phyloP scores from a whole-genome alignment of 1,140 invertebrate genomes.

The Microplitis mediator region DNA sequence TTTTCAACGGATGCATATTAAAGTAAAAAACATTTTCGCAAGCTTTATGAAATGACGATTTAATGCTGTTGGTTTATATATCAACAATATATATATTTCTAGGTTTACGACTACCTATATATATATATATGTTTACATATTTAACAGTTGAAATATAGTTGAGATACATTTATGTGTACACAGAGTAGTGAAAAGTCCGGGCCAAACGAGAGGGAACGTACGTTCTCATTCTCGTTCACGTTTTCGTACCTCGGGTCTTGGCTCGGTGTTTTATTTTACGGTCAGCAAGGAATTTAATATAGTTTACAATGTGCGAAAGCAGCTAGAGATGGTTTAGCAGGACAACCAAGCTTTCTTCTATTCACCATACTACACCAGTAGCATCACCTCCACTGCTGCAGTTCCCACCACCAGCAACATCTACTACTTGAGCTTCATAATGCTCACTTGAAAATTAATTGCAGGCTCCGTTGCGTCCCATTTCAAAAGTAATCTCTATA shows the following conservation, averaged over 20 bases:
- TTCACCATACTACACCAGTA: not conserved
- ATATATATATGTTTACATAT: not conserved
- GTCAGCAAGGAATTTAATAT: constrained; percentile 38
- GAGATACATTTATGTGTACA: not conserved
- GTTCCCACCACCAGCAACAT: too few species aligned
- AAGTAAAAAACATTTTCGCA: not conserved
- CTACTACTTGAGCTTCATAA: not conserved
- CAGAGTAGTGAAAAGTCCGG: not conserved
- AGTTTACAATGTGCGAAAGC: constrained; percentile 34
- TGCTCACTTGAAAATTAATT: constrained; percentile 34
- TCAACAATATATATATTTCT: too few species aligned
- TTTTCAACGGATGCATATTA: not conserved
- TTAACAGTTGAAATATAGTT: not conserved
- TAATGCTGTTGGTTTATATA: not conserved
- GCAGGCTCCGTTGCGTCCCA: constrained; percentile 22
- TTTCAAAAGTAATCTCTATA: constrained; percentile 23
- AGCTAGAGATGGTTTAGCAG: constrained; percentile 26
- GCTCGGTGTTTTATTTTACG: constrained; percentile 30
- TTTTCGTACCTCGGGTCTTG: not conserved
- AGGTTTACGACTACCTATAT: not conserved
- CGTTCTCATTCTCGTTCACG: too few species aligned
- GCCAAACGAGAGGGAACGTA: not conserved
- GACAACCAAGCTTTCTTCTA: constrained; percentile 1
- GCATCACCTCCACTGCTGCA: not conserved
- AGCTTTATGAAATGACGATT: not conserved